Base-by-base conservation (phyloP, 2,888 invertebrate species). In the Netelia virgata region DNA sequence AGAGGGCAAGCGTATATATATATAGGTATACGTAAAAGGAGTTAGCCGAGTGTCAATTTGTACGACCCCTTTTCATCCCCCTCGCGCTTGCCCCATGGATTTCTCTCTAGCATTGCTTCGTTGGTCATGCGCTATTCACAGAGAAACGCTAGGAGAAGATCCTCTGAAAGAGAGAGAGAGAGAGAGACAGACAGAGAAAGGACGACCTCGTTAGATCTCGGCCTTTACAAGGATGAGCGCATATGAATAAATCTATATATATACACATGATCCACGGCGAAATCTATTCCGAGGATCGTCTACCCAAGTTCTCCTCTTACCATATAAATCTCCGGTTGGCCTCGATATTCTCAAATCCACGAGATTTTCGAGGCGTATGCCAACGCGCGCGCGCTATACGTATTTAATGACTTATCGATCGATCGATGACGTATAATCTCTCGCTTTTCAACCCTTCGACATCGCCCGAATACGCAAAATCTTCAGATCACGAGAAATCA, bases 51-150 rank as follows among this genome's bases (percentile, higher is more conserved):
- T 76, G 74, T 75, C 83, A 82, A 82, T 80, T 75, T 79, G 66
- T 70, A 82, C 72, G 43, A 64, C 23, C 66, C 11, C 20, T 36
- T 76, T 28, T 55, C 14, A 59, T 57, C 20, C 57, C 23, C 14
- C 43, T 18, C 47, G 43, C 50, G 63, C 47, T 47, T 47, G 47
- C 14, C 16, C 57, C 77, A 47, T 69, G 47, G 55, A 69, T 59
- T 72, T 76, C 59, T 76, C 50, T 50, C 66, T 64, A 59, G 36
- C 64, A 76, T 83, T 83, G 79, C 79, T 72, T 83, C 53, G 59
- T 41, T 55, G 23, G 53, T 28, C 70, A 53, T 47, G 43, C 59
- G 43, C 64, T 28, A 78, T 74, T 63, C 66, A 72, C 47, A 28
- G 69, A 61, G 61, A 70, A 36, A 70, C 43, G 43, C 68, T 59